phyloP scores from a whole-genome alignment of 2,797 vertebrate species.

The Stomatorhinus walkeri region DNA sequence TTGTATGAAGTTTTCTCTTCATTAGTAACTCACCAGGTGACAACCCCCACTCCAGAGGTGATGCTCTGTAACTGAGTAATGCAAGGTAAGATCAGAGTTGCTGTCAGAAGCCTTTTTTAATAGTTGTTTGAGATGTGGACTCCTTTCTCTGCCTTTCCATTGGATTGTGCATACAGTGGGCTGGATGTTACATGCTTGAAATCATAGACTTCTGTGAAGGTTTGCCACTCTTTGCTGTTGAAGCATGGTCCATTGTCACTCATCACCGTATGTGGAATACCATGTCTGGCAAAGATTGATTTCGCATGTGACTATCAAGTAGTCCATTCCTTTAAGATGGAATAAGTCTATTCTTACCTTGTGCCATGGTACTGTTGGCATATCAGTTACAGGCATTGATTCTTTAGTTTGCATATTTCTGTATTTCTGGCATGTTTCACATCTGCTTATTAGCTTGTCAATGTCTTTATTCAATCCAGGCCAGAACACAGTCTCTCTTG shows the following conservation, averaged over 20 bases:
- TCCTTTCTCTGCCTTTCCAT: slow-evolving; percentile 31
- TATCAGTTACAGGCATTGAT: slow-evolving; percentile 16
- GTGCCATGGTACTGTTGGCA: slow-evolving; percentile 28
- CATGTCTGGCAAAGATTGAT: slow-evolving; percentile 28
- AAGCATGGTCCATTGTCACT: slow-evolving; percentile 31
- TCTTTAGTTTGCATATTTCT: slow-evolving; percentile 30
- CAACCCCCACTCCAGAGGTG: slow-evolving; percentile 20
- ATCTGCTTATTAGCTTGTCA: slow-evolving; percentile 24
- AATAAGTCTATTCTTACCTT: slow-evolving; percentile 36
- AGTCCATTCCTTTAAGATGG: slow-evolving; percentile 25
- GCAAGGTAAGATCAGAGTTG: no score
- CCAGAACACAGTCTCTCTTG: no score
- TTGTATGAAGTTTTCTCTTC: not conserved
- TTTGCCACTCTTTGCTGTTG: slow-evolving; percentile 31
- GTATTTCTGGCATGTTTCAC: slow-evolving; percentile 24
- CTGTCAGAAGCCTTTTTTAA: no score
- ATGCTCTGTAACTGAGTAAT: slow-evolving; percentile 20
- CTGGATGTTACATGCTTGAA: slow-evolving; percentile 35
- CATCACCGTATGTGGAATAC: not conserved
- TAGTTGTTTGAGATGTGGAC: not conserved
- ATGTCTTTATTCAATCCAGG: slow-evolving; percentile 24
- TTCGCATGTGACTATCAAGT: slow-evolving; percentile 18
- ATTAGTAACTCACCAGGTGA: slow-evolving; percentile 14
- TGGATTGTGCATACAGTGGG: slow-evolving; percentile 31
- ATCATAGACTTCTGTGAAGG: slow-evolving; percentile 18